Percentiles rank a stretch among this genome's conserved stretches.
phyloP scores from a whole-genome alignment of 2,113 vertebrate genomes.

The Cyprinus carpio region DNA sequence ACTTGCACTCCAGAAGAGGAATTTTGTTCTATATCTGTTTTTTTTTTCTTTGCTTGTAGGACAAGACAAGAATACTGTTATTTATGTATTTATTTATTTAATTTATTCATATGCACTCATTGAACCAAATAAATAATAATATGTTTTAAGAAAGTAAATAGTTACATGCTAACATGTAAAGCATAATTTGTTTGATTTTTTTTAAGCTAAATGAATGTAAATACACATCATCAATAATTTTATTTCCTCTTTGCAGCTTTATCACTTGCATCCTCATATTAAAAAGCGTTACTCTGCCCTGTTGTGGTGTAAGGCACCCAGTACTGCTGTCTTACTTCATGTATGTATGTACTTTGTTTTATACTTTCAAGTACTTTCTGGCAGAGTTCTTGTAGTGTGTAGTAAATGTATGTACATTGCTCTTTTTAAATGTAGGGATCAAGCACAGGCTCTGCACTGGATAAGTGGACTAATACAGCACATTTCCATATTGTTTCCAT shows the following conservation, averaged over 20 bases:
- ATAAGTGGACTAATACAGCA: slow-evolving; percentile 36
- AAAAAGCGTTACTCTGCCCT: neutral
- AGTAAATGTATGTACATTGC: neutral
- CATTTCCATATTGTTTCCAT: slow-evolving; percentile 26
- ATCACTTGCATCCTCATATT: neutral
- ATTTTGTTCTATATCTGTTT: neutral
- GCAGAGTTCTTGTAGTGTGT: neutral
- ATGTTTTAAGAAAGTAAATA: neutral
- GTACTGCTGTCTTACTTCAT: neutral
- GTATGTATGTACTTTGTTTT: neutral
- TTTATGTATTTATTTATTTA: neutral
- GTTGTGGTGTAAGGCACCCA: neutral
- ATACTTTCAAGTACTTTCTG: neutral
- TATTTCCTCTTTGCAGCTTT: neutral
- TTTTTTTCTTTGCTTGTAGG: neutral
- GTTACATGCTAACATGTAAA: neutral
- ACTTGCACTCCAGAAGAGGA: neutral
- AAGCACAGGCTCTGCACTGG: slow-evolving; percentile 25
- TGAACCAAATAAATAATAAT: neutral
- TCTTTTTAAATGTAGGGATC: slow-evolving; percentile 8
- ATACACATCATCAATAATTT: no score
- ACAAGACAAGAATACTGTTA: neutral
- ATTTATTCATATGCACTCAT: neutral
- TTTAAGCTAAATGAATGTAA: neutral
- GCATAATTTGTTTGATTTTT: neutral